Conservation (phyloP, 2,888 invertebrate genomes). For the Callyntrura guangdongensis region DNA sequence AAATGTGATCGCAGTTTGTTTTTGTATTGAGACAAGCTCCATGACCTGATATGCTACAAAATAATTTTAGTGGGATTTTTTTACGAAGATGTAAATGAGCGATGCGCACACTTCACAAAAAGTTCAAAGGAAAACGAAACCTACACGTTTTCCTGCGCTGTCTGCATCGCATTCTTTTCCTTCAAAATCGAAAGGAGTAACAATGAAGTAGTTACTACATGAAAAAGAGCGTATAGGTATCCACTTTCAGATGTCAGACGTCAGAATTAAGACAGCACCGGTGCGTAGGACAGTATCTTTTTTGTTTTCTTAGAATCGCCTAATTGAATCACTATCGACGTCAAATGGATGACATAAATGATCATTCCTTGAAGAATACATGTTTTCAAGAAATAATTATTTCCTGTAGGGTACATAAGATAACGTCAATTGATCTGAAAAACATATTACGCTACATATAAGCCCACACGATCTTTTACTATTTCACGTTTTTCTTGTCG, state of each 20-base stretch:
- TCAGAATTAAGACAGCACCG: neutral
- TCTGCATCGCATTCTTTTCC: neutral
- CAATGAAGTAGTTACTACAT: neutral
- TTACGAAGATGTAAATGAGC: no score
- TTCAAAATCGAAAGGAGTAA: neutral
- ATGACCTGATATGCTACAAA: no score
- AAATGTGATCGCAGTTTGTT: no score
- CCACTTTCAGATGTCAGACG: no score
- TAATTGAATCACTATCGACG: constrained; percentile 32
- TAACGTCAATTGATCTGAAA: constrained; percentile 8
- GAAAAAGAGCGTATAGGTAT: neutral
- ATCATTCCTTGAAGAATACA: constrained; percentile 14
- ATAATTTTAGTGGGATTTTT: no score
- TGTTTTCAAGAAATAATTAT: constrained; percentile 51
- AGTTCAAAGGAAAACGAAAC: constrained; percentile 27
- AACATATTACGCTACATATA: neutral
- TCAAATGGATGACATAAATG: constrained; percentile 8
- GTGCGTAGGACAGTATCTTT: neutral
- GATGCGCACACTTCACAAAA: no score
- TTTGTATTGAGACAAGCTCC: no score
- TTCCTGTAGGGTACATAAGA: constrained; percentile 18
- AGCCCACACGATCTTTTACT: no score
- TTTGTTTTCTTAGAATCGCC: constrained; percentile 10
- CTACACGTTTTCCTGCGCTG: neutral
- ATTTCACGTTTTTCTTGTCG: neutral